Conservation (phyloP, 2,888 invertebrate genomes). For the Caenorhabditis auriculariae region DNA sequence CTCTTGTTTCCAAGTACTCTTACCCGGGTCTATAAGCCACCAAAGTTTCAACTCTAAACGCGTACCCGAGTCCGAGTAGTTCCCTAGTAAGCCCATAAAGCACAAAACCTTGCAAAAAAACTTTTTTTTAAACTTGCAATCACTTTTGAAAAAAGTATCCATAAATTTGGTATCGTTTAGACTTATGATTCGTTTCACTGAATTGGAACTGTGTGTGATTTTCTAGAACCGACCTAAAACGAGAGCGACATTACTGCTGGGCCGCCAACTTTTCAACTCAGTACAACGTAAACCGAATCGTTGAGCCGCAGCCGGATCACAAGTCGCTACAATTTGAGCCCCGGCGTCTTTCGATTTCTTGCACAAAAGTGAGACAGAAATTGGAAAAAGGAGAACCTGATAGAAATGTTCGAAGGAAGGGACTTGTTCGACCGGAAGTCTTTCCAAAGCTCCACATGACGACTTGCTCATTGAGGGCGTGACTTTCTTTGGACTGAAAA, state of each 20-base stretch:
- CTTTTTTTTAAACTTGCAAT: too few relatives aligned
- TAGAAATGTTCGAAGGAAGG: constrained; percentile 13
- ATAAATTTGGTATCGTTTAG: too few relatives aligned
- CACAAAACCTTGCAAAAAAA: too few relatives aligned
- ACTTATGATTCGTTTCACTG: too few relatives aligned
- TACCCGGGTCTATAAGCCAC: too few relatives aligned
- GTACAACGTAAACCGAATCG: constrained; percentile 8
- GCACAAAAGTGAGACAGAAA: too few relatives aligned
- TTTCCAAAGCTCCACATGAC: constrained; percentile 40
- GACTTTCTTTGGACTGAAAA: constrained; percentile 30
- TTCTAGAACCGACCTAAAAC: constrained; percentile 6
- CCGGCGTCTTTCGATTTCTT: constrained; percentile 5
- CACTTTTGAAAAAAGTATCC: too few relatives aligned
- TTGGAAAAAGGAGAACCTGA: constrained; percentile 1
- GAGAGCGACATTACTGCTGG: constrained; percentile 7
- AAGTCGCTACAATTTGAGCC: constrained; percentile 21
- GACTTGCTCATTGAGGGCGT: constrained; percentile 44
- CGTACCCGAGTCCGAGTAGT: too few relatives aligned
- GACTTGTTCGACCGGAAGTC: constrained; percentile 25
- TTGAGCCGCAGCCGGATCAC: constrained; percentile 23
- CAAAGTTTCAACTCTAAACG: too few relatives aligned
- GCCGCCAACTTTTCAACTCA: constrained; percentile 9
- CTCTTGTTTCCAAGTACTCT: too few relatives aligned
- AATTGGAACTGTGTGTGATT: too few relatives aligned
- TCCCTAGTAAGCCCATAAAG: too few relatives aligned